Conservation (phyloP, 2,797 vertebrate species). For the Sebastes itinus region DNA sequence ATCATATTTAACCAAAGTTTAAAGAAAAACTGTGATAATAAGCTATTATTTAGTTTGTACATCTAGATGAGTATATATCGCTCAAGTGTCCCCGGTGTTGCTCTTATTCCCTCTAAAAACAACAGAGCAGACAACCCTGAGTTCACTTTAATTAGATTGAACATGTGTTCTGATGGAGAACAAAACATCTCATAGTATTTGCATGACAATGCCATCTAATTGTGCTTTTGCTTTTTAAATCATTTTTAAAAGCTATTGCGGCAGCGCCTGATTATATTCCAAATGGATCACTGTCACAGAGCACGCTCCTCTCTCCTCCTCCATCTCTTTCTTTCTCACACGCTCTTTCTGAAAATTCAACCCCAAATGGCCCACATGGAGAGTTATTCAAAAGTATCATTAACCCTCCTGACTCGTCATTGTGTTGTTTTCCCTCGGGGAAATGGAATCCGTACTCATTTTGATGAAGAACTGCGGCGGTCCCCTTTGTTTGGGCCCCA, state of each 20-base stretch:
- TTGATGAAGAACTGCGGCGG: slow-evolving; percentile 65
- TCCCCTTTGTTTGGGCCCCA: slow-evolving; percentile 68
- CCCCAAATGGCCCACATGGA: slow-evolving; percentile 59
- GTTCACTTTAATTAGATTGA: slow-evolving; percentile 81
- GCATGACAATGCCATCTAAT: slow-evolving; percentile 79
- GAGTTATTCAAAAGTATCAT: slow-evolving; percentile 79
- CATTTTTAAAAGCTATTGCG: slow-evolving; percentile 76
- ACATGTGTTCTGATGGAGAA: slow-evolving; percentile 74
- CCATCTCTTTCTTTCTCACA: background rate
- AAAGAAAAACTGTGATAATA: background rate
- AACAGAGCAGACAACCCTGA: slow-evolving; percentile 53
- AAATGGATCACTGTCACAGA: slow-evolving; percentile 66
- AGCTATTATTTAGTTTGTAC: slow-evolving; percentile 13
- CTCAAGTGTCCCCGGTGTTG: slow-evolving; percentile 18
- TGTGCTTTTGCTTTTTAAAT: slow-evolving; percentile 73
- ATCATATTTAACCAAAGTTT: slow-evolving; percentile 12
- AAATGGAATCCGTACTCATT: slow-evolving; percentile 72
- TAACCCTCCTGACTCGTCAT: slow-evolving; percentile 80
- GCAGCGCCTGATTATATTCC: slow-evolving; percentile 66
- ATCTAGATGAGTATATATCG: background rate
- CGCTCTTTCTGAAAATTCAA: slow-evolving; percentile 45
- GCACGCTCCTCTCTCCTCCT: slow-evolving; percentile 14
- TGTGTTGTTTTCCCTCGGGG: slow-evolving; percentile 67
- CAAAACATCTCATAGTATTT: slow-evolving; percentile 71
- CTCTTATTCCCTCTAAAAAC: slow-evolving; percentile 35